These are phyloP conservation scores for Drosophila melanosoma DNA, from an alignment of 2,888 invertebrate genomes.

Conservation along the genomic window DNA sequence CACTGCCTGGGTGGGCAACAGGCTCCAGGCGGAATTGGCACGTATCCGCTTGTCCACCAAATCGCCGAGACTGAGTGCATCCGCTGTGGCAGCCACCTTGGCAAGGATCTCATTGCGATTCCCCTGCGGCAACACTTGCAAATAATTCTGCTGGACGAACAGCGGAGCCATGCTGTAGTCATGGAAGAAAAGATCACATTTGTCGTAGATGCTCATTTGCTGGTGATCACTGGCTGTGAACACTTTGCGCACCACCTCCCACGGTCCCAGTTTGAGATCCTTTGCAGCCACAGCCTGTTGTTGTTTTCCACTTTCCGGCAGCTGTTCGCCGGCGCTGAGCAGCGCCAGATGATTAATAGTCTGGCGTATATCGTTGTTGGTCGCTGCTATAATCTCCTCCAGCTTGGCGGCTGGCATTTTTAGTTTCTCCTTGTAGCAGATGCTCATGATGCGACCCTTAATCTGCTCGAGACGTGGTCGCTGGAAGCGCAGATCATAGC, in stretches of 20 bases:
- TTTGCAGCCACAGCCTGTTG: conserved; percentile 88
- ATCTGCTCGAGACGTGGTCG: conserved; percentile 96
- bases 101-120: conserved; percentile 87
- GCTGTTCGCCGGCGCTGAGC: conserved; percentile 88
- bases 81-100: conserved; percentile 92
- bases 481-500: conserved; percentile 95
- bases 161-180: conserved; percentile 98
- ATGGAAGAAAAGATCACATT: conserved; percentile 96
- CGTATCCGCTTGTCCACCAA: conserved; percentile 93
- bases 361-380: conserved; percentile 97
- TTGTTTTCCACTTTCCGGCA: conserved; percentile 56
- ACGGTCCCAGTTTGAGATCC: conserved; percentile 95
- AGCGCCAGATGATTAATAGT: conserved; percentile 95
- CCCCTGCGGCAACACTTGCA: conserved; percentile 91
- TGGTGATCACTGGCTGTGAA: conserved; percentile 93
- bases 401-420: conserved; percentile 91
- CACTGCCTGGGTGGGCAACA: conserved; percentile 94
- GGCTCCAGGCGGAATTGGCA: conserved; percentile 92
- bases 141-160: conserved; percentile 99
- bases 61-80: conserved; percentile 94
- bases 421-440: conserved; percentile 96
- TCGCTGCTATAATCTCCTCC: conserved; percentile 92
- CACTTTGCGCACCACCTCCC: conserved; percentile 96
- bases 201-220: conserved; percentile 91
- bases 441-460: conserved; percentile 94